Evolutionary conservation across 2,797 vertebrate species (phyloP), one percentile per base, ranked within the genome.

Genomic region (Acomys russatus): DNA sequence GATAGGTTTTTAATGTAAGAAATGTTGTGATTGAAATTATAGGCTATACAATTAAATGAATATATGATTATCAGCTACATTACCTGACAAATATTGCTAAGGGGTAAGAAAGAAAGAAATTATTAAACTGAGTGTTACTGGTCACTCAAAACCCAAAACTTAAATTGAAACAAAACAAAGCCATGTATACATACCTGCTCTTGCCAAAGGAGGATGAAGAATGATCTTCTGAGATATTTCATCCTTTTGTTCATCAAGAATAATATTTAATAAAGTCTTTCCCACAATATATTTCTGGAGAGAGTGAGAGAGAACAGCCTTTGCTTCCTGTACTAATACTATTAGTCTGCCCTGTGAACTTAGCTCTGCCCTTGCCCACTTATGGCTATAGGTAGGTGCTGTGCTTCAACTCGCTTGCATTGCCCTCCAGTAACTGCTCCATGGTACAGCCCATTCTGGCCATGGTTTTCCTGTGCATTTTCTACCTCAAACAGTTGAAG

Each of bases 231-330:
- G 99, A 98, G 99, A 99, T 80, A 99, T 99, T 96, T 99, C 99
- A 0, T 98, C 98, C 90, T 99, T 99, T 98, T 99, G 99, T 87
- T 98, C 98, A 97, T 99, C 99, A 84, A 99, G 99, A 96, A 99
- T 98, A 98, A 99, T 99, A 98, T 99, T 99, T 97, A 99, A 98
- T 98, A 99, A 99, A 98, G 99, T 99, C 99, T 99, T 99, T 98
- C 99, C 99, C 98, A 99, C 98, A 98, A 99, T 98, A 98, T 99
- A 99, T 99, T 99, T 99, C 99, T 99, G 99, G 98, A 98, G 98
- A 98, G 99, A 99, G 38, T 49, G 10, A 78, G 4, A 68, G 33
- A 70, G 98, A 98, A 95, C 96, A 98, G 54, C 95, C 97, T 98
- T 97, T 98, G 97, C 99, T 98, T 98, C 97, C 98, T 96, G 98